Percentiles rank a stretch among this genome's conserved stretches.
These are phyloP conservation scores for Myripristis jacobus DNA, from an alignment of 2,797 vertebrate genomes.

Conservation along the genomic window DNA sequence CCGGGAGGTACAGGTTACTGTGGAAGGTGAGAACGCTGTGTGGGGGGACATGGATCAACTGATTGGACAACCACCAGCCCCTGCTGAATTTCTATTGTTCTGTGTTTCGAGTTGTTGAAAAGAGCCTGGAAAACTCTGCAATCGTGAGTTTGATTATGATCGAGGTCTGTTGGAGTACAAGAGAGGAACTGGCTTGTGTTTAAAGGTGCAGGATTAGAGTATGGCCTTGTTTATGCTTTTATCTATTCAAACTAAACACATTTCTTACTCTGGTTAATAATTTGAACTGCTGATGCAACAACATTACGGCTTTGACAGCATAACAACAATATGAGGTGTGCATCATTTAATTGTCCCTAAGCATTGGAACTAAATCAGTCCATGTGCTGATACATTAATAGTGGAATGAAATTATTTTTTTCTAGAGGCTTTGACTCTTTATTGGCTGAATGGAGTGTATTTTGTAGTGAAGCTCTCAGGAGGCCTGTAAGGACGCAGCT, in stretches of 20 bases:
- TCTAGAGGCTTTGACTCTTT: neutral
- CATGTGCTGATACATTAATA: no score
- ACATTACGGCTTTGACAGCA: no score
- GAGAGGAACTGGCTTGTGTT: conserved; percentile 12
- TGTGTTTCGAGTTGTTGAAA: conserved; percentile 33
- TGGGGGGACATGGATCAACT: conserved; percentile 65
- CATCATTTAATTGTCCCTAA: no score
- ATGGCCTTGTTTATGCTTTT: conserved; percentile 29
- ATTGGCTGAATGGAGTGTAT: conserved; percentile 13
- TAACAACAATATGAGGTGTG: no score
- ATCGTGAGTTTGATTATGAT: conserved; percentile 50
- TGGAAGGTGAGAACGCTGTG: conserved; percentile 75
- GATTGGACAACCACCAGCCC: conserved; percentile 48
- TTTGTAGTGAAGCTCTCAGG: no score
- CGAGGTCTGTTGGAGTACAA: neutral
- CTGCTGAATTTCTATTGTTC: conserved; percentile 55
- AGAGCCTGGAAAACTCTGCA: conserved; percentile 27
- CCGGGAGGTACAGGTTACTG: conserved; percentile 71
- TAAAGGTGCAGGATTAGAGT: neutral
- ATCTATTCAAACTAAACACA: no score
- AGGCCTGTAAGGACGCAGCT: conserved; percentile 38
- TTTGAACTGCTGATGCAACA: no score
- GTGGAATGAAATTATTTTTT: no score
- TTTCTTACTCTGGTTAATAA: no score
- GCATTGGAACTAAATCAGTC: no score